Conservation (phyloP, 2,113 vertebrate genomes). For the Phrynosoma platyrhinos region DNA sequence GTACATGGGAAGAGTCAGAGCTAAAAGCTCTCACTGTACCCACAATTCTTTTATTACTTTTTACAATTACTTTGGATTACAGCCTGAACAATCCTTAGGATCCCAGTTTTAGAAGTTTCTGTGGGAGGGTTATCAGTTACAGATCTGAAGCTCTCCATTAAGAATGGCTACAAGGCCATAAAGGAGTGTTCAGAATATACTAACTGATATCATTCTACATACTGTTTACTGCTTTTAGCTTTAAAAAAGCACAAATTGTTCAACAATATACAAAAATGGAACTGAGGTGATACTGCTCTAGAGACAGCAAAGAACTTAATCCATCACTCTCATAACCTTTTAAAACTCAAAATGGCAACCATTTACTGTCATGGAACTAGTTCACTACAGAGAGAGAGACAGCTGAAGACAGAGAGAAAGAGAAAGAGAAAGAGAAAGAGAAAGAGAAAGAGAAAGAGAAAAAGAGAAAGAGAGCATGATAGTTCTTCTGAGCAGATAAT, state of each 20-base stretch:
- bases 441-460: too few species aligned
- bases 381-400: background rate
- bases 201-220: background rate
- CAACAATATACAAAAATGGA: background rate
- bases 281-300: background rate
- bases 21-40: background rate
- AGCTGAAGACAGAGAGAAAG: too few species aligned
- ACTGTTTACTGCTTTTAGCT: background rate
- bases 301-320: background rate
- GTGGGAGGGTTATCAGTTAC: background rate
- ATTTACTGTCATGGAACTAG: background rate
- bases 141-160: background rate
- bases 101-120: background rate
- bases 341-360: background rate
- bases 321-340: background rate
- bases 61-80: background rate
- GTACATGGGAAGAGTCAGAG: background rate
- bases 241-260: background rate
- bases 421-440: too few species aligned
- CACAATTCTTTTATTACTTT: background rate
- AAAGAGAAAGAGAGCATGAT: too few species aligned
- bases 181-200: background rate
- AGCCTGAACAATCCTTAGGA: background rate
- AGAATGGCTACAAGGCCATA: background rate
- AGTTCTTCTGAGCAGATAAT: background rate